Evolutionary conservation across 2,888 invertebrate genomes (phyloP).

Genomic region (Eudasyphora cyanicolor): DNA sequence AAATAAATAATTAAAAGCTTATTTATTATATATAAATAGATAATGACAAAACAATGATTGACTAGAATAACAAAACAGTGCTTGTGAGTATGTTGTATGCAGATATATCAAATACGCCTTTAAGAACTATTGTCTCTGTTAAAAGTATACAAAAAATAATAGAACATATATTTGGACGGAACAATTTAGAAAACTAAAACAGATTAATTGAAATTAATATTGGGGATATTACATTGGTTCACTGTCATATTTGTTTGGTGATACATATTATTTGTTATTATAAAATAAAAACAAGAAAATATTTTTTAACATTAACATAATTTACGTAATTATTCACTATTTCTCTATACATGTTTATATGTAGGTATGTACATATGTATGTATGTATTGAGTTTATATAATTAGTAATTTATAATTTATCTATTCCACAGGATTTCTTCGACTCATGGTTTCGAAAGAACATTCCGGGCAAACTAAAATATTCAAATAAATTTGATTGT

Average conservation of each 20-base stretch:
- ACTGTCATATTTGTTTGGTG: background rate
- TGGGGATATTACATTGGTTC: slow-evolving; percentile 11
- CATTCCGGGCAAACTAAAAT: too few species aligned
- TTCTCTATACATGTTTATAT: background rate
- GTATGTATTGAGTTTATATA: too few species aligned
- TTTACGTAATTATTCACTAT: background rate
- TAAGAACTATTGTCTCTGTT: slow-evolving; percentile 44
- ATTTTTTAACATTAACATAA: background rate
- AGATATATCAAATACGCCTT: slow-evolving; percentile 13
- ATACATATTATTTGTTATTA: background rate
- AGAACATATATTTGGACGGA: slow-evolving; percentile 59
- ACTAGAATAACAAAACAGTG: slow-evolving; percentile 59
- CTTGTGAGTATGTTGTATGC: slow-evolving; percentile 32
- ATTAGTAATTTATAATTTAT: too few species aligned
- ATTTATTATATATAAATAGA: slow-evolving; percentile 35
- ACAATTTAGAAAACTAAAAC: slow-evolving; percentile 50
- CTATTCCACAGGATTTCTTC: too few species aligned
- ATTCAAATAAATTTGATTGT: too few species aligned
- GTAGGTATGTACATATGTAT: background rate
- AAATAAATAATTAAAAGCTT: slow-evolving; percentile 48
- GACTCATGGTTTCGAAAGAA: too few species aligned
- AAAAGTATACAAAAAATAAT: slow-evolving; percentile 35
- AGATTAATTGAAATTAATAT: slow-evolving; percentile 19
- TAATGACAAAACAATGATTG: slow-evolving; percentile 52
- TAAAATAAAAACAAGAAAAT: background rate